These are phyloP conservation scores for Protosalanx chinensis DNA, from an alignment of 2,797 vertebrate genomes.

Conservation along the genomic window DNA sequence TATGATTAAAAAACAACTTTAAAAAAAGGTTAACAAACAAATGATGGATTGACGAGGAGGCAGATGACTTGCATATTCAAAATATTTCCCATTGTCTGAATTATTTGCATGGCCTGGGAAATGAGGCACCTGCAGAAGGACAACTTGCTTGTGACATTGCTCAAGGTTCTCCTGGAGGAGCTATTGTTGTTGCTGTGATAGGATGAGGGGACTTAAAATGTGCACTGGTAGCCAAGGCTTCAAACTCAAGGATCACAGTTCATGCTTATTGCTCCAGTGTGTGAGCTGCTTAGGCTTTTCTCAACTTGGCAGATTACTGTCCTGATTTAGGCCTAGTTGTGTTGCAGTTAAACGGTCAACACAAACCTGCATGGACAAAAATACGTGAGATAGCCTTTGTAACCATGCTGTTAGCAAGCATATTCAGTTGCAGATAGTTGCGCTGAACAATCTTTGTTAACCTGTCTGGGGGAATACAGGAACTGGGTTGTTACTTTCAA, in stretches of 20 bases:
- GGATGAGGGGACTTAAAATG: conserved; percentile 53
- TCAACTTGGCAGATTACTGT: conserved; percentile 18
- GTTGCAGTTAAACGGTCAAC: background rate
- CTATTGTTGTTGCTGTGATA: conserved; percentile 41
- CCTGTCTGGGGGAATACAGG: too few species aligned
- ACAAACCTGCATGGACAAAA: background rate
- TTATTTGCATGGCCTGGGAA: conserved; percentile 42
- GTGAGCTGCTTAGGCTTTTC: conserved; percentile 50
- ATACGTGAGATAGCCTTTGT: background rate
- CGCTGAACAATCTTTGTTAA: too few species aligned
- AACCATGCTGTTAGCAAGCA: too few species aligned
- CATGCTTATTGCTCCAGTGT: conserved; percentile 28
- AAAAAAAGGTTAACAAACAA: background rate
- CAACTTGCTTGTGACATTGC: conserved; percentile 21
- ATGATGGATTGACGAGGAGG: conserved; percentile 16
- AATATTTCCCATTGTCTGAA: conserved; percentile 40
- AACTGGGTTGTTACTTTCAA: background rate
- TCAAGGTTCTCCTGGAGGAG: conserved; percentile 15
- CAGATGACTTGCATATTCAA: conserved; percentile 5
- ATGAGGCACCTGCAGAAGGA: conserved; percentile 29
- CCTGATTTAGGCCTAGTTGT: background rate
- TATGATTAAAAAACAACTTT: background rate
- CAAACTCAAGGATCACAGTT: conserved; percentile 37
- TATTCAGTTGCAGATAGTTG: too few species aligned
- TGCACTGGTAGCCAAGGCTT: conserved; percentile 39